Evolutionary conservation across 2,797 vertebrate species (phyloP).

Genomic region (Rhinatrema bivittatum): DNA sequence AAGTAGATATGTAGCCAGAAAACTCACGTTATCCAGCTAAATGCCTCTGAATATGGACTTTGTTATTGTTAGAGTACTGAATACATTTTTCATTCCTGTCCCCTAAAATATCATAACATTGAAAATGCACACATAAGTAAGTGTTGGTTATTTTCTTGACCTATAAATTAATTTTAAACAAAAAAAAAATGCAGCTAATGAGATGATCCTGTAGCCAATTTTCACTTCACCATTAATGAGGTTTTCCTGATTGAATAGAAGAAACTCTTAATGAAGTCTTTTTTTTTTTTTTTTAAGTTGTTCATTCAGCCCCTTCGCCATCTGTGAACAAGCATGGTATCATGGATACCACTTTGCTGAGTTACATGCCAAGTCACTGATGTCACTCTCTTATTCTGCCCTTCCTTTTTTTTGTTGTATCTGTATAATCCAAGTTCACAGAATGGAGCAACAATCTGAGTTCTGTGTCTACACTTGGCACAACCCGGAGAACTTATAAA

Average conservation of each 20-base stretch:
- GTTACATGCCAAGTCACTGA: constrained; percentile 44
- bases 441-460: constrained; percentile 22
- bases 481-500: constrained; percentile 32
- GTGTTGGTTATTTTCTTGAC: no score
- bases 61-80: no score
- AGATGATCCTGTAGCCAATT: neutral
- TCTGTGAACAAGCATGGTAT: constrained; percentile 52
- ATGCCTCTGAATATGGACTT: no score
- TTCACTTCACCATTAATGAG: constrained; percentile 29
- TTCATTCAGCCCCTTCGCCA: constrained; percentile 52
- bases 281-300: constrained; percentile 35
- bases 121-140: no score
- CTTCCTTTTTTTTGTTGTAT: constrained; percentile 1
- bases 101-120: no score
- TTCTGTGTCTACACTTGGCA: constrained; percentile 28
- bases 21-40: no score
- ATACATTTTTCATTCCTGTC: no score
- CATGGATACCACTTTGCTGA: constrained; percentile 12
- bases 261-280: constrained; percentile 47
- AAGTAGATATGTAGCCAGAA: no score
- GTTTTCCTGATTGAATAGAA: constrained; percentile 42
- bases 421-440: constrained; percentile 20
- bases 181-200: no score
- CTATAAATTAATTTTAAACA: no score
- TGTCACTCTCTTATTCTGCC: constrained; percentile 21